These are phyloP conservation scores for Smutsia gigantea DNA, from an alignment of 2,797 vertebrate genomes.

Conservation along the genomic window DNA sequence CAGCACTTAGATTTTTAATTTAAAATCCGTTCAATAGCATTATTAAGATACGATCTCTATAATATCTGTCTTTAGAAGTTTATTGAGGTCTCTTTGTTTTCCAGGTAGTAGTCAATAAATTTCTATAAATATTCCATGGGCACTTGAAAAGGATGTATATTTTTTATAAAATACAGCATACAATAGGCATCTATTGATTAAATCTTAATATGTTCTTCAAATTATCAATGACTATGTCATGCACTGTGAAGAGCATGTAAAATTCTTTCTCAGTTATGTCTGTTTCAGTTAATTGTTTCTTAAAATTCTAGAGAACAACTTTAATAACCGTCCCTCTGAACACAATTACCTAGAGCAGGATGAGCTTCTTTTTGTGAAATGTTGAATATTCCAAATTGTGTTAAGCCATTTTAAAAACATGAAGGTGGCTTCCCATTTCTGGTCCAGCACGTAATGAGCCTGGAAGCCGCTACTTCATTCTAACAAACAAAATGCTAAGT, in stretches of 20 bases:
- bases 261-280: background rate
- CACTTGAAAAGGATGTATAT: constrained; percentile 35
- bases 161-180: constrained; percentile 51
- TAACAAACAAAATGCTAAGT: too few relatives aligned
- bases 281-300: background rate
- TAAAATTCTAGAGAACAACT: background rate
- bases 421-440: too few relatives aligned
- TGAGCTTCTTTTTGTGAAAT: too few relatives aligned
- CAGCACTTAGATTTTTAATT: constrained; percentile 17
- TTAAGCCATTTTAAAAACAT: too few relatives aligned
- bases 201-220: background rate
- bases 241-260: background rate
- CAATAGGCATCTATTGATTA: constrained; percentile 52
- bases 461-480: too few relatives aligned
- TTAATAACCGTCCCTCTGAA: background rate
- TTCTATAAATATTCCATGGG: constrained; percentile 70
- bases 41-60: background rate
- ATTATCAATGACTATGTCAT: background rate
- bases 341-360: too few relatives aligned
- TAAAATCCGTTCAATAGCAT: background rate
- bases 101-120: constrained; percentile 54
- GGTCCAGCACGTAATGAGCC: too few relatives aligned
- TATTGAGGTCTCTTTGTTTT: background rate
- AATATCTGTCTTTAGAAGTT: background rate
- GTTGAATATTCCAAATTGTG: too few relatives aligned